These are phyloP conservation scores for Diplolepis rosae DNA, from an alignment of 2,888 invertebrate species.

Conservation along the genomic window DNA sequence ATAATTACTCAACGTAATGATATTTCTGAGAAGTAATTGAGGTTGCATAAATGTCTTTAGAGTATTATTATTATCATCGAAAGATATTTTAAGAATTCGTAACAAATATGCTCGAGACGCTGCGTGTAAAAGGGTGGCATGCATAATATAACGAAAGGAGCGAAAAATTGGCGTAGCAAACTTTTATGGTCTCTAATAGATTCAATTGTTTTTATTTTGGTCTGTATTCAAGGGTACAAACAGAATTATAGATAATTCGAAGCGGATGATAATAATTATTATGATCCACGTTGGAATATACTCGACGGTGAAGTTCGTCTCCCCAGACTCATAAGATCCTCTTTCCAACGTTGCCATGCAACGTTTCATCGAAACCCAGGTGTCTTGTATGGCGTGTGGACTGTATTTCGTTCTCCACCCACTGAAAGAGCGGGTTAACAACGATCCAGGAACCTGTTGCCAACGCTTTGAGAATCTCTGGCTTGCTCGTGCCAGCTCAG, in stretches of 20 bases:
- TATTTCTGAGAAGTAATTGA: too few species aligned
- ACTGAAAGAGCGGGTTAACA: slow-evolving; percentile 60
- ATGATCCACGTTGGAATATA: neutral
- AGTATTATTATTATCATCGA: too few species aligned
- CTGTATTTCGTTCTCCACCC: slow-evolving; percentile 67
- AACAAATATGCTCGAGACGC: neutral
- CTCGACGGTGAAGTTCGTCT: slow-evolving; percentile 33
- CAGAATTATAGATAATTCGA: neutral
- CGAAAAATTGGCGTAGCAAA: neutral
- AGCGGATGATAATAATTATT: slow-evolving; percentile 11
- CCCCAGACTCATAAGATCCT: slow-evolving; percentile 26
- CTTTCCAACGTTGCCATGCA: slow-evolving; percentile 60
- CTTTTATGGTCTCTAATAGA: neutral
- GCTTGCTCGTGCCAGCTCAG: slow-evolving; percentile 39
- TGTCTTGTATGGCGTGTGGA: slow-evolving; percentile 61
- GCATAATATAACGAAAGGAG: neutral
- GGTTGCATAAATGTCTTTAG: too few species aligned
- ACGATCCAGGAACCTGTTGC: slow-evolving; percentile 66
- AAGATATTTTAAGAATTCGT: too few species aligned
- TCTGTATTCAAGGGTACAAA: neutral
- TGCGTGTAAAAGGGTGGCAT: neutral
- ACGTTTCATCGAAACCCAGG: slow-evolving; percentile 59
- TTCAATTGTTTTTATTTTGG: neutral
- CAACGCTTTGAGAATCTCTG: slow-evolving; percentile 65
- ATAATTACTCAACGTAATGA: too few species aligned